phyloP scores from a whole-genome alignment of 2,113 vertebrate genomes.

The Pseudorhombus dupliciocellatus region DNA sequence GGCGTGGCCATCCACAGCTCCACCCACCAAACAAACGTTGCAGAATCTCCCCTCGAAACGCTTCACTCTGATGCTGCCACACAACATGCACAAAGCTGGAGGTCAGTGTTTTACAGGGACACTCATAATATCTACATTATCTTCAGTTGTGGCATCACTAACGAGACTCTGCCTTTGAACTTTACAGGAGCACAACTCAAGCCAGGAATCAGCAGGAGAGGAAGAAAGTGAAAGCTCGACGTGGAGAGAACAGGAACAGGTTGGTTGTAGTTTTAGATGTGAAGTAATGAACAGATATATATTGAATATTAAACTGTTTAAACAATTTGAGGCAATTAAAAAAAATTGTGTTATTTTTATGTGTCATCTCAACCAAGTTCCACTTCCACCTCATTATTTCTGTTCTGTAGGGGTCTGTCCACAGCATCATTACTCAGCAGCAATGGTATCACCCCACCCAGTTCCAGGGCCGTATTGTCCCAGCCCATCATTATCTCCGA shows the following conservation, averaged over 20 bases:
- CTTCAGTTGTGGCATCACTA: constrained; percentile 27
- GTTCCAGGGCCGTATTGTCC: constrained; percentile 70
- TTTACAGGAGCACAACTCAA: constrained; percentile 79
- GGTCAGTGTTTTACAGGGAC: constrained; percentile 74
- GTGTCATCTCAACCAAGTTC: not conserved
- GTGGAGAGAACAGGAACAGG: constrained; percentile 77
- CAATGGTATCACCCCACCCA: constrained; percentile 68
- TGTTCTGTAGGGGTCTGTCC: constrained; percentile 60
- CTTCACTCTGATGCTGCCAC: constrained; percentile 84
- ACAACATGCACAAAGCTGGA: constrained; percentile 92
- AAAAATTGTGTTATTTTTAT: too few relatives aligned
- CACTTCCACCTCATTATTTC: not conserved
- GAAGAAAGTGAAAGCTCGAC: constrained; percentile 78
- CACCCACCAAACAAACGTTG: constrained; percentile 87
- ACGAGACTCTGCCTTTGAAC: constrained; percentile 80
- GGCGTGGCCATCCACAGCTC: constrained; percentile 93
- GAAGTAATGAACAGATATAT: not conserved
- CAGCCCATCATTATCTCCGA: constrained; percentile 97
- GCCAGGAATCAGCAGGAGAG: constrained; percentile 84
- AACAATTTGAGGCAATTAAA: too few relatives aligned
- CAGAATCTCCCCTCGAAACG: constrained; percentile 78
- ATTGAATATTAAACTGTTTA: not conserved
- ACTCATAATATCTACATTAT: not conserved
- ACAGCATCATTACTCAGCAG: constrained; percentile 82
- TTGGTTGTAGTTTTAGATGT: constrained; percentile 30